A percentile compares a stretch with the other conserved stretches of the same genome.
Conservation (phyloP, 1,140 invertebrate species). For the Drosophila bipectinata region DNA sequence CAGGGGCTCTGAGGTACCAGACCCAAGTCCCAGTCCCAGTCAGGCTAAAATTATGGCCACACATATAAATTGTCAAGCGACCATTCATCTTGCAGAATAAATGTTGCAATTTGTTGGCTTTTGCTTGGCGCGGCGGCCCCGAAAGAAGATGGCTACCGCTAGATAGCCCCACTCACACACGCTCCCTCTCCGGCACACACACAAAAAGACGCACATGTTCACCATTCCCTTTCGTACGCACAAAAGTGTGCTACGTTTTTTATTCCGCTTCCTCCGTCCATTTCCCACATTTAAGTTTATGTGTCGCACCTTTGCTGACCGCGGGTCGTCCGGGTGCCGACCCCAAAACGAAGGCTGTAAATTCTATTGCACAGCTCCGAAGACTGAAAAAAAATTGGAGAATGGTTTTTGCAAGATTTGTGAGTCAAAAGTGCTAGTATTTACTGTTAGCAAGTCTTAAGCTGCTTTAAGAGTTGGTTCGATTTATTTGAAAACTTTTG, state of each 20-base stretch:
- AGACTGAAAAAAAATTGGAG: conserved; percentile 10
- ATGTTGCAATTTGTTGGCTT: conserved; percentile 82
- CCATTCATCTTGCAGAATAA: conserved; percentile 81
- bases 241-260: conserved; percentile 62
- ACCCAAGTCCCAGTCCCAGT: conserved; percentile 29
- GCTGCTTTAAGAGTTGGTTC: no score
- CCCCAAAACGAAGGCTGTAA: conserved; percentile 54
- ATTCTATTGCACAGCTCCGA: conserved; percentile 60
- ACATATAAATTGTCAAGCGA: conserved; percentile 82
- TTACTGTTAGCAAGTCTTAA: no score
- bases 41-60: conserved; percentile 70
- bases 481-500: background rate
- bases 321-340: conserved; percentile 29
- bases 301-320: conserved; percentile 68
- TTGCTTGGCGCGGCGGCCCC: conserved; percentile 52
- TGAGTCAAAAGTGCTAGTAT: no score
- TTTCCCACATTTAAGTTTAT: conserved; percentile 45
- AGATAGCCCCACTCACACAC: conserved; percentile 53
- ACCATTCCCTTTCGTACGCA: conserved; percentile 45
- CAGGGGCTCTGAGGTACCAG: background rate
- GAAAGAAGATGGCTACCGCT: conserved; percentile 48
- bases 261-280: conserved; percentile 36
- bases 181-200: background rate
- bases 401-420: background rate
- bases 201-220: background rate